Base-by-base conservation (phyloP, 1,140 invertebrate genomes). In the Panagrolaimus sp. region DNA sequence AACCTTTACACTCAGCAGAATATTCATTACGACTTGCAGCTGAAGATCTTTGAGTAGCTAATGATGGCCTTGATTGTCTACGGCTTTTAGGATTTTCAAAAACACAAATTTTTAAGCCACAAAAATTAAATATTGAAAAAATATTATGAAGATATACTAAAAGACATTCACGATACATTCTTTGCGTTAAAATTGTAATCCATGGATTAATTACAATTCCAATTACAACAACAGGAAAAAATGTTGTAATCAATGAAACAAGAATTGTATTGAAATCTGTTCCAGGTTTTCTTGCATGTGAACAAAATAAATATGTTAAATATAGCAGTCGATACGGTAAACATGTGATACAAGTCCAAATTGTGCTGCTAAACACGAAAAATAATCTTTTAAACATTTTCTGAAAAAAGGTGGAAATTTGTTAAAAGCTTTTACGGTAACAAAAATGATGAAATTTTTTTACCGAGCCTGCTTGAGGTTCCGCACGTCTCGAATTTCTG, bases 271-370 rank as follows among this genome's bases (percentile, higher is more conserved):
- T 38, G 7, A n/a, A 31, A 20, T 20, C 13, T 63, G 16, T 63
- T 20, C 53, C 25, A 13, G 31, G 23, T 23, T 11, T 23, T 63
- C 14, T 23, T 45, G 38, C 27, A 61, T 11, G 27, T 57, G 51
- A n/a, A 47, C 69, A 69, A 23, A 75, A 53, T 23, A 27, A 45
- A 38, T 66, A 48, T 25, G 71, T 69, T 13, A 81, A 69, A 61
- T 78, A 81, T 5, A 82, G 51, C 25, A 82, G 47, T 25, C 79
- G 68, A 66, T 81, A 81, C 5, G 79, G 79, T 7, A 81, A 67
- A 63, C 78, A 82, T 8, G 79, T 81, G 62, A 74, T 71, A 51
- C 82, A 81, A 9, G 79, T 81, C 79, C 79, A 81, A 16, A 79
- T 45, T 2, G 79, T 81, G 44, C 78, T 81, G 63, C 74, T 75